phyloP scores from a whole-genome alignment of 2,888 invertebrate species.

The Aphidius colemani region DNA sequence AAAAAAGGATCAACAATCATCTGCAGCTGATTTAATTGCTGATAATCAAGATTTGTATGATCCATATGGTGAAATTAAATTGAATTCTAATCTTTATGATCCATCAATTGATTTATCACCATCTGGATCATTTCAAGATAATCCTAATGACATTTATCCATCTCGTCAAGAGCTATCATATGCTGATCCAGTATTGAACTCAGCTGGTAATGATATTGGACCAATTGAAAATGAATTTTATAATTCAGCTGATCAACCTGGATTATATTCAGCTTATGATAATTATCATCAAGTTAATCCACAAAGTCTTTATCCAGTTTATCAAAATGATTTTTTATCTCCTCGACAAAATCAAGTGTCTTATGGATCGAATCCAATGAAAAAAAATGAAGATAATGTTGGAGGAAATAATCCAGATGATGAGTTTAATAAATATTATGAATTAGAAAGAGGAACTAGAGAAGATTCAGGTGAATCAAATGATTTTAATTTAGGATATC shows the following conservation, averaged over 20 bases:
- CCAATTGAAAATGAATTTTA: background rate
- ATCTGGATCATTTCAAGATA: background rate
- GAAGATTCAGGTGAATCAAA: constrained; percentile 18
- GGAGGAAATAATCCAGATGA: background rate
- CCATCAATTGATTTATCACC: background rate
- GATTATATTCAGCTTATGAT: background rate
- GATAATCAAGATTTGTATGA: background rate
- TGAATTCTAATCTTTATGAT: background rate
- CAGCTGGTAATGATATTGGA: background rate
- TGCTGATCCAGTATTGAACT: background rate
- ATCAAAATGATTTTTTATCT: background rate
- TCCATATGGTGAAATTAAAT: too few species aligned
- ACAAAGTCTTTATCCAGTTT: background rate
- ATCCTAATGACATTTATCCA: background rate
- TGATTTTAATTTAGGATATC: constrained; percentile 29
- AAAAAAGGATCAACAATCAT: constrained; percentile 16
- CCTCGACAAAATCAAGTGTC: too few species aligned
- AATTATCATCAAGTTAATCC: background rate
- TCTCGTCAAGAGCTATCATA: background rate
- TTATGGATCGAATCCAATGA: too few species aligned
- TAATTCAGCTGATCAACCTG: too few species aligned
- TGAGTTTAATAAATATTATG: constrained; percentile 7
- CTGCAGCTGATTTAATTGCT: constrained; percentile 7
- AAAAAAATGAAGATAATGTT: background rate
- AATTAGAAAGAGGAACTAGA: constrained; percentile 24